A percentile compares a stretch with the other conserved stretches of the same genome.
These are phyloP conservation scores for Cloeon dipterum DNA, from an alignment of 2,888 invertebrate species.

Conservation along the genomic window DNA sequence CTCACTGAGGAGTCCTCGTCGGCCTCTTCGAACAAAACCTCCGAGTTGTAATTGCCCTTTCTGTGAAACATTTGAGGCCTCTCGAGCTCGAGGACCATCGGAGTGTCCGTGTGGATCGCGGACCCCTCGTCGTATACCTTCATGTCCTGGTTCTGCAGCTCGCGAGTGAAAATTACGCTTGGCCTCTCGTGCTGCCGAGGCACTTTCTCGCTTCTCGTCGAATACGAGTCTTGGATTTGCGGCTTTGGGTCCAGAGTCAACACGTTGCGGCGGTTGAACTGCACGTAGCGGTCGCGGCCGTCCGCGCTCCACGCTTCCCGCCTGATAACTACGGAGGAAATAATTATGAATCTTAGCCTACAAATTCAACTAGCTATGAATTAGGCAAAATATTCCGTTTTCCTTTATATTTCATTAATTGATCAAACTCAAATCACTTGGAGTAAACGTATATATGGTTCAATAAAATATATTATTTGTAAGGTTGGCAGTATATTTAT, in stretches of 20 bases:
- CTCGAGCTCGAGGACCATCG: no score
- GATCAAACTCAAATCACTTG: no score
- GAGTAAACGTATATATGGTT: no score
- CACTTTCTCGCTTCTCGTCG: no score
- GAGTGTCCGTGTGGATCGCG: constrained; percentile 1
- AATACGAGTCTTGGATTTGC: constrained; percentile 3
- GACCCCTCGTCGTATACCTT: constrained; percentile 14
- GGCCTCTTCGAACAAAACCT: no score
- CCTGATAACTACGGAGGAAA: constrained; percentile 18
- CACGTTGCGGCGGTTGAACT: constrained; percentile 40
- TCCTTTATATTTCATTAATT: no score
- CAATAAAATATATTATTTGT: no score
- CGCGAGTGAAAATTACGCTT: constrained; percentile 13
- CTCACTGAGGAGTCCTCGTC: constrained; percentile 45
- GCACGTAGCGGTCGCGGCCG: constrained; percentile 34
- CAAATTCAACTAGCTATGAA: not conserved
- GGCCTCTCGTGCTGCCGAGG: constrained; percentile 5
- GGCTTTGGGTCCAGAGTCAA: constrained; percentile 4
- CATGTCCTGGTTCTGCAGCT: constrained; percentile 24
- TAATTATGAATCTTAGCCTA: no score
- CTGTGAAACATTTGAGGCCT: not conserved
- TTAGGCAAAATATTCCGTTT: not conserved
- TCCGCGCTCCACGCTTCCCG: constrained; percentile 77
- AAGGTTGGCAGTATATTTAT: no score
- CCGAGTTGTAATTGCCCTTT: not conserved